Conservation (phyloP, 2,797 vertebrate species). For the Thalassophryne amazonica region DNA sequence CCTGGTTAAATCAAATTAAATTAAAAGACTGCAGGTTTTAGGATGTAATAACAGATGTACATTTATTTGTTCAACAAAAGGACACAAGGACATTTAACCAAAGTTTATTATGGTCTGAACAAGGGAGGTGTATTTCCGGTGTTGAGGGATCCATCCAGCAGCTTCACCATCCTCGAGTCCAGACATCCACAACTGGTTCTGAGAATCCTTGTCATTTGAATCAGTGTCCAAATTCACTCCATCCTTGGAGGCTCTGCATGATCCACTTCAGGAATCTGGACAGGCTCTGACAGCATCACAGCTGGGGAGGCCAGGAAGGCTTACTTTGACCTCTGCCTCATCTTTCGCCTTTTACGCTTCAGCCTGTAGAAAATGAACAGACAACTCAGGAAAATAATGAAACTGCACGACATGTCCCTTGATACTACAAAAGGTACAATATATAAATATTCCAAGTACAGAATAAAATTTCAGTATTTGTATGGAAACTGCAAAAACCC, state of each 20-base stretch:
- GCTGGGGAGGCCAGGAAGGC: conserved; percentile 53
- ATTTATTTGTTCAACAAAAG: conserved; percentile 66
- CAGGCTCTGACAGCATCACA: conserved; percentile 39
- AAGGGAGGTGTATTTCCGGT: conserved; percentile 43
- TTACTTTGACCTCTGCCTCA: conserved; percentile 98
- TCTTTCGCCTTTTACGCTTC: conserved; percentile 98
- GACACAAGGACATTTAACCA: conserved; percentile 37
- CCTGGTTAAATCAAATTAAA: too few relatives aligned
- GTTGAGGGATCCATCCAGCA: conserved; percentile 22
- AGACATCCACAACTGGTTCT: conserved; percentile 4
- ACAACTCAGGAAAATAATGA: not conserved
- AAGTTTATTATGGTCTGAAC: conserved; percentile 54
- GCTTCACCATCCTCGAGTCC: conserved; percentile 27
- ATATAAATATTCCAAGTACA: too few relatives aligned
- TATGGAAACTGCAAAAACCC: too few relatives aligned
- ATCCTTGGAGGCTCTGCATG: not conserved
- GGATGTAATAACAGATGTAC: too few relatives aligned
- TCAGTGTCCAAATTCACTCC: not conserved
- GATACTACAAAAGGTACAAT: too few relatives aligned
- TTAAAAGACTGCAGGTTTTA: too few relatives aligned
- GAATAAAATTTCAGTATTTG: too few relatives aligned
- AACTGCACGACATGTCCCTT: too few relatives aligned
- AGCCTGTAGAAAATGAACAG: conserved; percentile 69
- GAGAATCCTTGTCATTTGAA: not conserved
- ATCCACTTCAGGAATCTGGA: conserved; percentile 23